Conservation (phyloP, 2,113 vertebrate species). For the Monopterus albus region DNA sequence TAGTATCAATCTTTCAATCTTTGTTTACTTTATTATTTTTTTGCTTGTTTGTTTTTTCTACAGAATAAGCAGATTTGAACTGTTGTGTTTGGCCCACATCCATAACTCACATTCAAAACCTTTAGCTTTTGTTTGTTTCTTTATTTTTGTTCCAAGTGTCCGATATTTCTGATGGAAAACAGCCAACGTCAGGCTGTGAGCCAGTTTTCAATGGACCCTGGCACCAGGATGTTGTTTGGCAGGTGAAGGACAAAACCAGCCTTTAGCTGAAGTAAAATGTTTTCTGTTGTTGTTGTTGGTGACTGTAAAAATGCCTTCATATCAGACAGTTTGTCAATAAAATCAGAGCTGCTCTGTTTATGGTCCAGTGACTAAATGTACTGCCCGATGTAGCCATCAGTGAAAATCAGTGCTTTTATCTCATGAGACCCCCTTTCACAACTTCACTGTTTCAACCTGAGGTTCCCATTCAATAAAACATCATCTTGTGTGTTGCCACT, state of each 20-base stretch:
- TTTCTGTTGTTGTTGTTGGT: background rate
- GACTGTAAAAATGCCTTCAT: background rate
- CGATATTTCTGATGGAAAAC: conserved; percentile 65
- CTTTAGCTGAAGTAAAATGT: conserved; percentile 7
- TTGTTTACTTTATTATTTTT: too few species aligned
- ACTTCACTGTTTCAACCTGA: conserved; percentile 39
- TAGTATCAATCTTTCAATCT: conserved; percentile 12
- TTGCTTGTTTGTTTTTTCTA: too few species aligned
- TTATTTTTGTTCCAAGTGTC: conserved; percentile 60
- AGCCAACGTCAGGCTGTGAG: conserved; percentile 57
- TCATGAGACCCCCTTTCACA: conserved; percentile 27
- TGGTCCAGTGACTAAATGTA: conserved; percentile 23
- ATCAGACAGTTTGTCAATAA: background rate
- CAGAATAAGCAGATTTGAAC: conserved; percentile 49
- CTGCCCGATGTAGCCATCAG: conserved; percentile 9
- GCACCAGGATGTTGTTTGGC: background rate
- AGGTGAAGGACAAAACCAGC: background rate
- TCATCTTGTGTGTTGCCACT: conserved; percentile 34
- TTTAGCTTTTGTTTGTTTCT: conserved; percentile 44
- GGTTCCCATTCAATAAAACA: conserved; percentile 50
- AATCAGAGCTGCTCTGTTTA: conserved; percentile 29
- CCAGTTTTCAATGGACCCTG: conserved; percentile 29
- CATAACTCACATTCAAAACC: conserved; percentile 66
- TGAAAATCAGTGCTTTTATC: conserved; percentile 40
- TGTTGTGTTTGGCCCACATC: conserved; percentile 53